A percentile compares a stretch with the other conserved stretches of the same genome.
These are phyloP conservation scores for Coenonympha glycerion DNA, from an alignment of 2,888 invertebrate species.

Conservation along the genomic window DNA sequence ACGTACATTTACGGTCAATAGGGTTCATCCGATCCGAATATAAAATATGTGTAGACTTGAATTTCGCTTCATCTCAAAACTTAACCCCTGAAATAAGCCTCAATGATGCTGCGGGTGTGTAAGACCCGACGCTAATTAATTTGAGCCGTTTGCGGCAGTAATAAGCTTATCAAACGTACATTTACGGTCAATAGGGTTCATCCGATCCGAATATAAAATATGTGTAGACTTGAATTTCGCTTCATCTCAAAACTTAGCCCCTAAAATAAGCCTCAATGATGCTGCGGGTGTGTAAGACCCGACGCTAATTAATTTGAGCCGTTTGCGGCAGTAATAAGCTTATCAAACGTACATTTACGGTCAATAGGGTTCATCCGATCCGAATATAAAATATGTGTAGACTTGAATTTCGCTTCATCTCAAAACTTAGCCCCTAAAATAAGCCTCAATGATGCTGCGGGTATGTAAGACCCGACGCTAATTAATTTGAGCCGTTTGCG, in stretches of 20 bases:
- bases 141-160: constrained; percentile 59
- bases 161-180: constrained; percentile 71
- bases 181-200: constrained; percentile 41
- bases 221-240: no score
- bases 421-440: constrained; percentile 8
- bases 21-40: no score
- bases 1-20: no score
- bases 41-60: constrained; percentile 19
- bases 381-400: background rate
- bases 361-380: no score
- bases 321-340: no score
- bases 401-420: constrained; percentile 1
- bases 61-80: constrained; percentile 8
- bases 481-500: constrained; percentile 67
- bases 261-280: constrained; percentile 23
- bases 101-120: constrained; percentile 41
- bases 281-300: constrained; percentile 40
- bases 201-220: constrained; percentile 44
- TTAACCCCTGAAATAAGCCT: constrained; percentile 16
- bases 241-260: constrained; percentile 2
- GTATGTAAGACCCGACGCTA: constrained; percentile 51
- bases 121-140: constrained; percentile 64
- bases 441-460: constrained; percentile 34
- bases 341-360: no score
- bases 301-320: background rate